phyloP scores from a whole-genome alignment of 2,888 invertebrate species.

The Hemistola chrysoprasaria region DNA sequence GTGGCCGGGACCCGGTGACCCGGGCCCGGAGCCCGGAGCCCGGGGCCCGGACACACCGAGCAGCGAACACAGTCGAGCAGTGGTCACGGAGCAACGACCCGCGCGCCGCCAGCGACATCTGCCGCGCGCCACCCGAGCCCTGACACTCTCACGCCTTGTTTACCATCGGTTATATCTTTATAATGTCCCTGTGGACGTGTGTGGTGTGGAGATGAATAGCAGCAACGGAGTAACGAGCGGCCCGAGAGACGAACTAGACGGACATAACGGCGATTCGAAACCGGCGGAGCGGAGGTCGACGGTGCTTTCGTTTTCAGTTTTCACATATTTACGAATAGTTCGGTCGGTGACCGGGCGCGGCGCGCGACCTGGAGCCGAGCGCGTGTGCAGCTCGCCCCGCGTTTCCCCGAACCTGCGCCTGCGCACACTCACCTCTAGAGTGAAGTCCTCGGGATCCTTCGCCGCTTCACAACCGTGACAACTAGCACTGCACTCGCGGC shows the following conservation, averaged over 20 bases:
- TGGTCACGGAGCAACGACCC: conserved; percentile 22
- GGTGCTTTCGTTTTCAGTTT: conserved; percentile 1
- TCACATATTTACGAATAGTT: conserved; percentile 11
- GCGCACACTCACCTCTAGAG: conserved; percentile 20
- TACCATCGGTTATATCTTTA: no score
- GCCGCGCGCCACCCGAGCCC: conserved; percentile 5
- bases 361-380: conserved; percentile 49
- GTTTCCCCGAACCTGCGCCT: conserved; percentile 25
- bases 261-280: no score
- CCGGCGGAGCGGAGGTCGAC: no score
- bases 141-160: no score
- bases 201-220: no score
- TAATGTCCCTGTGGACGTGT: no score
- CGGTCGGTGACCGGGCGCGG: conserved; percentile 46
- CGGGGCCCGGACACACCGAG: not conserved
- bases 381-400: conserved; percentile 40
- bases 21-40: not conserved
- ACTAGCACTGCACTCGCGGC: conserved; percentile 53
- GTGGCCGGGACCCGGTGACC: no score
- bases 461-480: conserved; percentile 15
- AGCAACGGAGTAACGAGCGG: no score
- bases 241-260: no score
- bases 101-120: conserved; percentile 16
- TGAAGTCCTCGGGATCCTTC: conserved; percentile 11
- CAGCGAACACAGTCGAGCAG: conserved; percentile 1